These are phyloP conservation scores for Mesoligia furuncula DNA, from an alignment of 2,888 invertebrate species.

Conservation along the genomic window DNA sequence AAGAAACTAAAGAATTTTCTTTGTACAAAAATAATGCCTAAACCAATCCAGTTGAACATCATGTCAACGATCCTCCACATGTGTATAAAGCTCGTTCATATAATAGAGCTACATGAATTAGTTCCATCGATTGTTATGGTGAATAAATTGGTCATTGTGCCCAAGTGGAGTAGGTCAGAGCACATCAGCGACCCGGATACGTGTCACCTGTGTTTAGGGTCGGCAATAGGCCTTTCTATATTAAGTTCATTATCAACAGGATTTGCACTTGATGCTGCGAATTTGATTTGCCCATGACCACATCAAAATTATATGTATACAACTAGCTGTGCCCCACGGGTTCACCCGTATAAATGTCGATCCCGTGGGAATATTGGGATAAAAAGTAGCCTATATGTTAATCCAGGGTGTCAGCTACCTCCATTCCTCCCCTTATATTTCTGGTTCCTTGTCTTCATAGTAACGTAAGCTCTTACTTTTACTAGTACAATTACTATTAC, in stretches of 20 bases:
- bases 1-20: neutral
- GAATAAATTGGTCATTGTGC: constrained; percentile 58
- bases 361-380: too few relatives aligned
- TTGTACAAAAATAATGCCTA: neutral
- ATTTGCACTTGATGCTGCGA: neutral
- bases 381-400: too few relatives aligned
- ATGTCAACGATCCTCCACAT: neutral
- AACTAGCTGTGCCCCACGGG: too few relatives aligned
- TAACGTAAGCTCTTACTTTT: neutral
- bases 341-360: too few relatives aligned
- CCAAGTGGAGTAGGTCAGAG: constrained; percentile 59
- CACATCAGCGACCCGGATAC: constrained; percentile 59
- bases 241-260: constrained; percentile 10
- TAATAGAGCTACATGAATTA: constrained; percentile 49
- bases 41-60: neutral
- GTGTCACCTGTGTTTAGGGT: constrained; percentile 56
- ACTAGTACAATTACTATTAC: neutral
- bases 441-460: neutral
- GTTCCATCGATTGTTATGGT: constrained; percentile 61
- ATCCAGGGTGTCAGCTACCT: too few relatives aligned
- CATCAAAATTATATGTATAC: too few relatives aligned
- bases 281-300: neutral
- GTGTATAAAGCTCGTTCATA: constrained; percentile 40
- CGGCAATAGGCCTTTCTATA: constrained; percentile 11
- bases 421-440: too few relatives aligned